Base-by-base conservation (phyloP, 2,888 invertebrate species). In the Leucoma salicis region DNA sequence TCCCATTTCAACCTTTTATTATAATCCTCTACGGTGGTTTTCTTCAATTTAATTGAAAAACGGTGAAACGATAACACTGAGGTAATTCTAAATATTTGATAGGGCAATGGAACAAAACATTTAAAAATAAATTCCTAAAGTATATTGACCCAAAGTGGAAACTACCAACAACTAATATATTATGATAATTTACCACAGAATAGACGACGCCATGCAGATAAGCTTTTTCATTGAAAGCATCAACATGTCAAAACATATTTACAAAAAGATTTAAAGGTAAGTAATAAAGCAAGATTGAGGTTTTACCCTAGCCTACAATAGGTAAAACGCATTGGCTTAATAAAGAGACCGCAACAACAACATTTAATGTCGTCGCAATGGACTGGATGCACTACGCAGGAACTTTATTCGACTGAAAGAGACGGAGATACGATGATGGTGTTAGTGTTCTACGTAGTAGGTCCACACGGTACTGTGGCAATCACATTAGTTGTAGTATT, bases 401-500 rank as follows among this genome's bases (percentile, higher is more conserved):
- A 25, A n/a, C n/a, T n/a, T n/a, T n/a, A 27, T 29, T 14, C 18
- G 18, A 18, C 18, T n/a, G 18, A 37, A 24, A 31, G 21, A 14
- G 24, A 24, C 28, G 21, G 29, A 13, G 10, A 31, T 27, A 37
- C 11, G 18, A 3, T 7, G 18, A 18, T 18, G 18, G n/a, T 18
- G 18, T 18, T 18, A 18, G 18, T 3, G 10, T 21, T 27, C 10
- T 33, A 10, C 13, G 10, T 24, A 46, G 36, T 18, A 18, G 3
- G 18, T 3, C 18, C 18, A 18, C n/a, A n/a, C n/a, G n/a, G n/a
- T n/a, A n/a, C n/a, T n/a, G n/a, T n/a, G n/a, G 57, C 54, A 62
- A 57, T 54, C 50, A 53, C 51, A 59, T 63, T 57, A 55, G 64
- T 57, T 42, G 47, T 60, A 10, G 5, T 56, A 63, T 61, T 58